Evolutionary conservation across 2,797 vertebrate species (phyloP).

Genomic region (Champsocephalus gunnari): DNA sequence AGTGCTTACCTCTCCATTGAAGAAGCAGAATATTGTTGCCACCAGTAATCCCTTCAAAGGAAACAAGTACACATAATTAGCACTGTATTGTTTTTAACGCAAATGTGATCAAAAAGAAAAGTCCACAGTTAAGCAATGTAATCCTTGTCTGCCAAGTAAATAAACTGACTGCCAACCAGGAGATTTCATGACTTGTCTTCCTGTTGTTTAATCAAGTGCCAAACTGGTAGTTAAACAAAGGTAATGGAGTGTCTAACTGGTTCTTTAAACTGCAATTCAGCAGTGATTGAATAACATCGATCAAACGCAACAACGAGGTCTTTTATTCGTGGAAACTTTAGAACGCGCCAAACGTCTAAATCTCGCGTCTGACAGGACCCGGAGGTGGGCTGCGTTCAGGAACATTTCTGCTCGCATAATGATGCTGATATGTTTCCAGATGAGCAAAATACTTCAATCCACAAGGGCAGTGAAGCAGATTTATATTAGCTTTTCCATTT

Average conservation of each 20-base stretch:
- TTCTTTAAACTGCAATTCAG: conserved; percentile 34
- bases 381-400: background rate
- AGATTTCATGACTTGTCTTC: conserved; percentile 10
- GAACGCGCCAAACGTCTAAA: conserved; percentile 10
- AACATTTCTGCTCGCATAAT: background rate
- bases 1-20: conserved; percentile 93
- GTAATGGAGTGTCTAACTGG: conserved; percentile 30
- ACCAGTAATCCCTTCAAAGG: conserved; percentile 93
- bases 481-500: background rate
- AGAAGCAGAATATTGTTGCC: conserved; percentile 98
- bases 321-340: conserved; percentile 9
- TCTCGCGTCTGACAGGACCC: background rate
- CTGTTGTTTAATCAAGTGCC: conserved; percentile 27
- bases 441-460: background rate
- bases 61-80: conserved; percentile 14
- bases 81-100: background rate
- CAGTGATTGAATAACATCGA: conserved; percentile 12
- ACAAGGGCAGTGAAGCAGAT: background rate
- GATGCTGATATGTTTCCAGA: background rate
- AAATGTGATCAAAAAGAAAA: background rate
- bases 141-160: background rate
- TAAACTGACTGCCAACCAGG: conserved; percentile 2
- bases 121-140: background rate
- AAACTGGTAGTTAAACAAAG: conserved; percentile 30
- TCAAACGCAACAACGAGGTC: conserved; percentile 22